Percentiles rank a stretch among this genome's conserved stretches.
phyloP scores from a whole-genome alignment of 2,113 vertebrate genomes.

The Hiodon alosoides region DNA sequence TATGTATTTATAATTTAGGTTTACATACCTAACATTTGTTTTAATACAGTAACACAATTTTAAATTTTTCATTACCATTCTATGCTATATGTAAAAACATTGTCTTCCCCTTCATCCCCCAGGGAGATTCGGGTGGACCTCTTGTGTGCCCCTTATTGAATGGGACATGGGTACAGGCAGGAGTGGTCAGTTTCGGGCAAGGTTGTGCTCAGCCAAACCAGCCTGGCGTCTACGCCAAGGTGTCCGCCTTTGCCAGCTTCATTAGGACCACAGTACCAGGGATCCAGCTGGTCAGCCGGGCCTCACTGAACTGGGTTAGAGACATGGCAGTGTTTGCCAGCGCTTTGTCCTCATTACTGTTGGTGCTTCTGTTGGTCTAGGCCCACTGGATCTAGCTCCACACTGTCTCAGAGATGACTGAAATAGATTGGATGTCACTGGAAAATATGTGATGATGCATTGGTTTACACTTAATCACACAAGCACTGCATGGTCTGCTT shows the following conservation, averaged over 20 bases:
- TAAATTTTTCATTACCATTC: neutral
- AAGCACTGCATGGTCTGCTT: too few species aligned
- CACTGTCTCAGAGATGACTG: neutral
- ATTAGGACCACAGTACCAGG: constrained; percentile 32
- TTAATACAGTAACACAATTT: neutral
- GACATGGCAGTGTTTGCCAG: constrained; percentile 16
- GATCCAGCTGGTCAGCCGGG: constrained; percentile 23
- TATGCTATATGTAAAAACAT: neutral
- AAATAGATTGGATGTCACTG: too few species aligned
- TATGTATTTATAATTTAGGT: too few species aligned
- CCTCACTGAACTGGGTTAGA: neutral
- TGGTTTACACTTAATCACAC: neutral
- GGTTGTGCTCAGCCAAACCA: constrained; percentile 40
- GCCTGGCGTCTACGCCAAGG: constrained; percentile 42
- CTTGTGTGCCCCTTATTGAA: constrained; percentile 37
- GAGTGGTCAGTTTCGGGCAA: constrained; percentile 45
- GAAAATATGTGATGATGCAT: neutral
- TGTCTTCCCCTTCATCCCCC: neutral
- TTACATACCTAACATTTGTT: too few species aligned
- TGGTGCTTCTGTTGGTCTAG: constrained; percentile 15
- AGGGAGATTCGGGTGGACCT: constrained; percentile 52
- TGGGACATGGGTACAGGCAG: constrained; percentile 46
- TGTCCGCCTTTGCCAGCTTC: constrained; percentile 31
- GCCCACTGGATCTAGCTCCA: neutral
- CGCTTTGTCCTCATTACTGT: constrained; percentile 2